phyloP scores from a whole-genome alignment of 2,888 invertebrate species.

The Slavum lentiscoides region DNA sequence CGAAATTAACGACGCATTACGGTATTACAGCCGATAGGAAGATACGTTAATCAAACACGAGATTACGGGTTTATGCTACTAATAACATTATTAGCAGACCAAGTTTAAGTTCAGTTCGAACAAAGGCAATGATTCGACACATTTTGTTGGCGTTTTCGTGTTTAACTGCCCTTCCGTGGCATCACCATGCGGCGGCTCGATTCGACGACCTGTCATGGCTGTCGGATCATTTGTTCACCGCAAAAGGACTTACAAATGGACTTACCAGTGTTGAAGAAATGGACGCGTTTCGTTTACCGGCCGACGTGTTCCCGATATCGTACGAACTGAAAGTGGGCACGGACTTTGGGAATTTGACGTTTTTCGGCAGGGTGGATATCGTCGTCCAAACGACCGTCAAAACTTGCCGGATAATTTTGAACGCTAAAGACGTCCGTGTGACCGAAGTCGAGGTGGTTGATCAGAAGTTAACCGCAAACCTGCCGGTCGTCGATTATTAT shows the following conservation, averaged over 20 bases:
- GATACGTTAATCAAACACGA: no score
- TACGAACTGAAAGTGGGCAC: conserved; percentile 64
- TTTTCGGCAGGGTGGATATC: conserved; percentile 65
- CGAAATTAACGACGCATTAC: no score
- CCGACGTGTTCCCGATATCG: conserved; percentile 62
- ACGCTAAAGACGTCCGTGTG: conserved; percentile 7
- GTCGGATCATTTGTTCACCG: no score
- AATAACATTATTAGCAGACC: no score
- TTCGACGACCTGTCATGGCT: no score
- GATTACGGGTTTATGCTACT: no score
- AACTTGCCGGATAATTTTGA: not conserved
- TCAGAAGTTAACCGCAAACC: not conserved
- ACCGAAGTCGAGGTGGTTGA: not conserved
- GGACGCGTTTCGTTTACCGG: conserved; percentile 61
- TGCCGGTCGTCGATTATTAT: not conserved
- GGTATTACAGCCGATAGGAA: no score
- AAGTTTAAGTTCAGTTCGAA: not conserved
- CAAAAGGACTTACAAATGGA: not conserved
- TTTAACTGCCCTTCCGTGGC: not conserved
- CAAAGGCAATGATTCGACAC: not conserved
- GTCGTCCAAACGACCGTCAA: conserved; percentile 59
- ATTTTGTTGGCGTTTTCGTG: not conserved
- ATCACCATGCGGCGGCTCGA: not conserved
- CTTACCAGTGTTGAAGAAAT: not conserved
- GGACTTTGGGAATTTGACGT: conserved; percentile 63